phyloP scores from a whole-genome alignment of 2,797 vertebrate genomes.

The Sus cebifrons region DNA sequence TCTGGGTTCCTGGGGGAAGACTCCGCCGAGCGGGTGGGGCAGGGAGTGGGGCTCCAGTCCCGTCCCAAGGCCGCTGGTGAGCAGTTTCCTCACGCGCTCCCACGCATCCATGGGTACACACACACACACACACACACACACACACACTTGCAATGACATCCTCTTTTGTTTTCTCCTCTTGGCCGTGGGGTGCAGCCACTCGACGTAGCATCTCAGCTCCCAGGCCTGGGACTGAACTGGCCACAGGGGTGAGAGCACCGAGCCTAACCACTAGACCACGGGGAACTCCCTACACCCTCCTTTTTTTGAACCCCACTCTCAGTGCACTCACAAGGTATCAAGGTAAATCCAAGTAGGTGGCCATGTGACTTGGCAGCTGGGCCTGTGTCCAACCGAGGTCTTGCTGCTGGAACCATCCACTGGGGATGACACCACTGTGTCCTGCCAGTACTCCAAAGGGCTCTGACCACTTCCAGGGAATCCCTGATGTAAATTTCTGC shows the following conservation, averaged over 20 bases:
- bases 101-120: rapidly evolving
- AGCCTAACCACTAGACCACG: no score
- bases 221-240: no score
- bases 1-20: background rate
- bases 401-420: background rate
- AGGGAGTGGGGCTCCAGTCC: background rate
- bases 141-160: background rate
- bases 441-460: background rate
- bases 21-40: background rate
- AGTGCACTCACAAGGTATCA: background rate
- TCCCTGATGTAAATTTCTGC: background rate
- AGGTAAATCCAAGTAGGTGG: background rate
- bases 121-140: no score
- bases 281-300: no score
- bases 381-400: background rate
- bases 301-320: background rate
- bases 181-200: no score
- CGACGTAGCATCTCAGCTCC: no score
- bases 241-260: no score
- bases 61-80: background rate
- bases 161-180: no score
- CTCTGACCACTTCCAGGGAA: background rate
- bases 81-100: background rate
- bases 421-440: background rate
- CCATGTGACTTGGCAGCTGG: background rate